These are phyloP conservation scores for Petroica traversi DNA, from an alignment of 2,113 vertebrate species.

Conservation along the genomic window DNA sequence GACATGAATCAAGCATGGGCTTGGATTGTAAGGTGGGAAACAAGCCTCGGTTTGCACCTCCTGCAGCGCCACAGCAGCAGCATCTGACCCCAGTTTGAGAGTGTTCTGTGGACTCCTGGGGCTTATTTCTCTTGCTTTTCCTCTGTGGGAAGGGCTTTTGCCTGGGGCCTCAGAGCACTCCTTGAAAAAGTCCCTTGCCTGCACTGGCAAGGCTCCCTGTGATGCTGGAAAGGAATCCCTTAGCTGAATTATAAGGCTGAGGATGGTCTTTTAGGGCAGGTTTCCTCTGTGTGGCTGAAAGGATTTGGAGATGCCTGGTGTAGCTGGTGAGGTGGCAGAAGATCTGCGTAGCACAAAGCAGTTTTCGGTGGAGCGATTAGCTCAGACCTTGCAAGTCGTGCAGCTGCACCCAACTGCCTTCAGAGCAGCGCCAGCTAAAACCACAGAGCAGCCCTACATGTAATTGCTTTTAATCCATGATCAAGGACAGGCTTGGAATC, in stretches of 20 bases:
- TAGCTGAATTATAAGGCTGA: neutral
- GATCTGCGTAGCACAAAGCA: neutral
- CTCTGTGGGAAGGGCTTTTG: neutral
- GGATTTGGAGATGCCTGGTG: neutral
- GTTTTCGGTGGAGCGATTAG: neutral
- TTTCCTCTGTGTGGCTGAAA: neutral
- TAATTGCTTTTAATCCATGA: neutral
- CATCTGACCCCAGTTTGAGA: neutral
- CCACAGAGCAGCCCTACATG: neutral
- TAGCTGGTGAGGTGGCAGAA: neutral
- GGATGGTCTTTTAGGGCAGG: neutral
- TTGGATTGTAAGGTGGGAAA: neutral
- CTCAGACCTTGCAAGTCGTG: neutral
- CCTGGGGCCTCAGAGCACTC: neutral
- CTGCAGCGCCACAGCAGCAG: neutral
- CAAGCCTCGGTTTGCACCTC: neutral
- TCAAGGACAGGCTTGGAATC: neutral
- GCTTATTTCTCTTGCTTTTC: neutral
- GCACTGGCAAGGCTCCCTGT: fast-evolving
- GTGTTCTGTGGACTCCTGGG: neutral
- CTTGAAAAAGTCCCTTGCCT: neutral
- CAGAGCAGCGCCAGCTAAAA: neutral
- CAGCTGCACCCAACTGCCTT: neutral
- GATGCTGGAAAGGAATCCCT: neutral
- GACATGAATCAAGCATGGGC: neutral